Percentiles rank a stretch among this genome's conserved stretches.
phyloP scores from a whole-genome alignment of 2,888 invertebrate genomes.

The Clanis bilineata region DNA sequence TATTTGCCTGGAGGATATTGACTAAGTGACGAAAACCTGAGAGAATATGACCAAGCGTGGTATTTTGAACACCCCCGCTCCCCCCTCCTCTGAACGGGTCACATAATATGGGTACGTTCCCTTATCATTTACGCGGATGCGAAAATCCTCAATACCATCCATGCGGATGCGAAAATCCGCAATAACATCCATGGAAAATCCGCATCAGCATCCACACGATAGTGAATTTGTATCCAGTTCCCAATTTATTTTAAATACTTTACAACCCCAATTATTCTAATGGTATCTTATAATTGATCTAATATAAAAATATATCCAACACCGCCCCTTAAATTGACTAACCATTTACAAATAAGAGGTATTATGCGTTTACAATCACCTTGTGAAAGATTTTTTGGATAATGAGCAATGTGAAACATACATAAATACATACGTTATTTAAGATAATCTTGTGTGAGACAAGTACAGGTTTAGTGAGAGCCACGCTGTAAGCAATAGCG shows the following conservation, averaged over 20 bases:
- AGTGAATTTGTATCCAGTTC: not conserved
- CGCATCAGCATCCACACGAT: not conserved
- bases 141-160: not conserved
- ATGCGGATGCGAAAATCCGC: not conserved
- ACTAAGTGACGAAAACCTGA: too few species aligned
- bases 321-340: constrained; percentile 5
- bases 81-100: too few species aligned
- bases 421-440: too few species aligned
- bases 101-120: too few species aligned
- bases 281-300: constrained; percentile 2
- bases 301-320: constrained; percentile 12
- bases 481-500: too few species aligned
- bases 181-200: not conserved
- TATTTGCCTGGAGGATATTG: too few species aligned
- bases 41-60: too few species aligned
- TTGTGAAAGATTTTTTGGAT: not conserved
- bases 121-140: not conserved
- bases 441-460: too few species aligned
- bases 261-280: not conserved
- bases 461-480: too few species aligned
- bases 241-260: not conserved
- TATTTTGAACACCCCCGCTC: too few species aligned
- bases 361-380: constrained; percentile 2
- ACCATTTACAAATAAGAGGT: constrained; percentile 13
- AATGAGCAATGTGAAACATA: not conserved